Base-by-base conservation (phyloP, 1,140 invertebrate species). In the Leptoteleia sp. region DNA sequence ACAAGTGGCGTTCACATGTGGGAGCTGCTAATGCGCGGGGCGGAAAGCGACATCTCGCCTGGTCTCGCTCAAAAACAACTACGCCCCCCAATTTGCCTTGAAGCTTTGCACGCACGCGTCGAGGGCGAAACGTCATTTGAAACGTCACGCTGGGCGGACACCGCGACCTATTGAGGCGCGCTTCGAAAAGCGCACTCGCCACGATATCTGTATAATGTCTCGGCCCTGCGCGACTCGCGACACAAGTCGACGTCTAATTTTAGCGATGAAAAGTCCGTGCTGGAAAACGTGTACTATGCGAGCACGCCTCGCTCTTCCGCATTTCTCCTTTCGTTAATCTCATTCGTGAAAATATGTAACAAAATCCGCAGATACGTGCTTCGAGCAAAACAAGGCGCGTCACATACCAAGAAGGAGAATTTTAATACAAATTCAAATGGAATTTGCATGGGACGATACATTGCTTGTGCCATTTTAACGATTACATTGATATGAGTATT, bases 281-380 rank as follows among this genome's bases (percentile, higher is more conserved):
- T 31, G 8, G 4, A 17, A 19, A 15, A n/a, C 9, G 19, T 19
- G 7, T 8, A 42, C 13, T 1, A 17, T 17, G 3, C 22, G 22
- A 22, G 5, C 19, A 5, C 19, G 19, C n/a, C 5, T 3, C 7
- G 17, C 13, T 42, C 42, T 50, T 70, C 68, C 67, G 37, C 22
- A 17, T 64, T 64, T 27, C 3, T 35, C 13, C 25, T 37, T 42
- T 25, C 25, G 47, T 50, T 76, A 80, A 84, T 82, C 77, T 37
- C 38, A 52, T 22, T 62, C 80, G 82, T 83, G 80, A 80, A 73
- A 83, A 73, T 79, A 81, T 81, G 76, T 64, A 27, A 48, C 13
- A 33, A 52, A 59, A 35, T 16, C 11, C 19, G 12, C 25, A 62
- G 52, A 67, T 62, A 67, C 61, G 55, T 70, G 52, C 59, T 68